Evolutionary conservation across 2,888 invertebrate species (phyloP), one percentile per base, ranked within the genome.

Genomic region (Hemithea aestivaria): DNA sequence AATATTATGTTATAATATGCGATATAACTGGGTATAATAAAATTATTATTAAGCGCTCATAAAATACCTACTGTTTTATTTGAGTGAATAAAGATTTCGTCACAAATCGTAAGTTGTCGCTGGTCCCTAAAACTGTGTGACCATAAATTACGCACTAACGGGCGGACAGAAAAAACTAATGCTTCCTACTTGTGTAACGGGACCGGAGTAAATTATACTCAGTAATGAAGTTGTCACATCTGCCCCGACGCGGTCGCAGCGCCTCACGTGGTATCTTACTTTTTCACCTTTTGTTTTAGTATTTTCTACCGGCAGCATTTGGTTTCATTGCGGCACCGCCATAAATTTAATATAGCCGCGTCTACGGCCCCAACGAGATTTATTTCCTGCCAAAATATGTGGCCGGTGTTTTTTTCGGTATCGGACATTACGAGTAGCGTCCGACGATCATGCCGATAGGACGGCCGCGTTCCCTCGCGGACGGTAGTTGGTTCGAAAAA

Each of bases 371-470:
- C 29, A 55, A 56, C 66, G 78, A 83, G 85, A 87, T 87, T 87
- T 85, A 87, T 85, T 77, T 66, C 82, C 84, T 68, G 85, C 85
- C 82, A 85, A 87, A 85, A 83, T 77, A 74, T 84, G 83, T 82
- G 79, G 65, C 70, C 63, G 65, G 69, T 69, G 57, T 73, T 70
- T 64, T 70, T 76, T 78, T 74, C 63, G 65, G 75, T 73, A 73
- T 79, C 73, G 78, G 74, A 76, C 76, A 69, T 72, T 80, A 76
- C 74, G 82, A 73, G 85, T 84, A 83, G 83, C 83, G 78, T 75
- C 76, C 66, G 62, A 74, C 81, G 85, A 85, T 87, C 74, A 67
- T 63, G 62, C 78, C 57, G 82, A 84, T 87, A 84, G 76, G 81
- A 77, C 66, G 67, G 72, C 70, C 62, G 74, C 76, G 80, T 74